Conservation (phyloP, 2,113 vertebrate species). For the Progne subis region DNA sequence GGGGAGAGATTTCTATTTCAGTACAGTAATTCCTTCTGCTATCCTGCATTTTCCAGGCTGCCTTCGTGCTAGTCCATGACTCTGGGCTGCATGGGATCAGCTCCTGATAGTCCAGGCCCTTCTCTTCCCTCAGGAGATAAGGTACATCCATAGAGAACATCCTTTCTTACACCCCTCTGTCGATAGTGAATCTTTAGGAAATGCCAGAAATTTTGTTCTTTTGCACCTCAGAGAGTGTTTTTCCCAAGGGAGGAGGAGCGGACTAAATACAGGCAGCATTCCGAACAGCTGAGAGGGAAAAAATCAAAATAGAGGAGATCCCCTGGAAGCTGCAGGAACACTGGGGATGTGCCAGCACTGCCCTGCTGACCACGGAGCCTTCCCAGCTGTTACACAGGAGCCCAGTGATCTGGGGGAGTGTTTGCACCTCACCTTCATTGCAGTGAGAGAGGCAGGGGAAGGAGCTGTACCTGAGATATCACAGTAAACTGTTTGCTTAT, state of each 20-base stretch:
- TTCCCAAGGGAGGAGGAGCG: background rate
- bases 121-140: background rate
- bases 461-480: slow-evolving; percentile 82
- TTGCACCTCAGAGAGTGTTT: background rate
- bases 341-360: background rate
- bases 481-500: slow-evolving; percentile 82
- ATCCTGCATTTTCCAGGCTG: background rate
- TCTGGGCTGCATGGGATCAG: background rate
- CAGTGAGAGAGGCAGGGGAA: background rate
- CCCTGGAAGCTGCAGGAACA: background rate
- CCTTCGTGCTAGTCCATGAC: background rate
- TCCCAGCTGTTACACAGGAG: background rate
- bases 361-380: background rate
- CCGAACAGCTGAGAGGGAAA: background rate
- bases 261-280: background rate
- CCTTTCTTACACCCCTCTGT: fast-evolving
- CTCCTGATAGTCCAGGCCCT: background rate
- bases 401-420: fast-evolving
- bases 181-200: background rate
- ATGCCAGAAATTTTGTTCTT: background rate
- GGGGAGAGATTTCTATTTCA: background rate
- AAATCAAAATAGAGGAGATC: background rate
- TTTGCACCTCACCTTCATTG: fast-evolving
- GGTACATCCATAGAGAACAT: background rate
- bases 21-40: background rate